A percentile compares a stretch with the other conserved stretches of the same genome.
Evolutionary conservation across 2,888 invertebrate genomes (phyloP).

Genomic region (Blera fallax): DNA sequence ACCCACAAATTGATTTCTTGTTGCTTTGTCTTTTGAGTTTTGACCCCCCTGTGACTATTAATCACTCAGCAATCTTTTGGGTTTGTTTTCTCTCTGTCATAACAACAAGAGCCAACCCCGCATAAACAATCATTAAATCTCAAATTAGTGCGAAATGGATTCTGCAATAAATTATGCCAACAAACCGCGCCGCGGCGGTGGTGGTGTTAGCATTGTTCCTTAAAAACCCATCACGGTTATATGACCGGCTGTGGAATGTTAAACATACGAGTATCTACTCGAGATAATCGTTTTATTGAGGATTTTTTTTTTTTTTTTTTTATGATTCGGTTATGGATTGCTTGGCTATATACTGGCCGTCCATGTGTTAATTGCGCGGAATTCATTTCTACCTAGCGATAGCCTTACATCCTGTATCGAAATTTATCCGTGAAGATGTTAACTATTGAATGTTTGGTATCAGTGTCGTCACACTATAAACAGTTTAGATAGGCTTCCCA

Average conservation of each 20-base stretch:
- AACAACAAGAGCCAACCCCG: conserved; percentile 36
- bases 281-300: conserved; percentile 71
- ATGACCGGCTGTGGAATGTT: conserved; percentile 57
- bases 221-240: conserved; percentile 56
- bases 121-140: conserved; percentile 68
- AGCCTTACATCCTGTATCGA: background rate
- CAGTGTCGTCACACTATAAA: conserved; percentile 66
- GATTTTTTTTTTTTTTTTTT: conserved; percentile 31
- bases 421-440: conserved; percentile 55
- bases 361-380: conserved; percentile 62
- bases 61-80: conserved; percentile 62
- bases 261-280: conserved; percentile 56
- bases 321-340: conserved; percentile 25
- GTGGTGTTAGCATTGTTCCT: conserved; percentile 53
- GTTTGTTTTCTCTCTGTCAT: conserved; percentile 46
- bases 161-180: conserved; percentile 71
- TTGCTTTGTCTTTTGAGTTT: conserved; percentile 14
- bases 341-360: conserved; percentile 37
- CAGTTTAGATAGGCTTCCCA: conserved; percentile 64
- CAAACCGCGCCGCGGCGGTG: conserved; percentile 39
- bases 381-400: conserved; percentile 30
- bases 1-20: conserved; percentile 69
- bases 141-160: conserved; percentile 71
- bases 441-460: conserved; percentile 57
- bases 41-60: conserved; percentile 56